phyloP scores from a whole-genome alignment of 1,140 invertebrate species.

The Mesaphorura yosii region DNA sequence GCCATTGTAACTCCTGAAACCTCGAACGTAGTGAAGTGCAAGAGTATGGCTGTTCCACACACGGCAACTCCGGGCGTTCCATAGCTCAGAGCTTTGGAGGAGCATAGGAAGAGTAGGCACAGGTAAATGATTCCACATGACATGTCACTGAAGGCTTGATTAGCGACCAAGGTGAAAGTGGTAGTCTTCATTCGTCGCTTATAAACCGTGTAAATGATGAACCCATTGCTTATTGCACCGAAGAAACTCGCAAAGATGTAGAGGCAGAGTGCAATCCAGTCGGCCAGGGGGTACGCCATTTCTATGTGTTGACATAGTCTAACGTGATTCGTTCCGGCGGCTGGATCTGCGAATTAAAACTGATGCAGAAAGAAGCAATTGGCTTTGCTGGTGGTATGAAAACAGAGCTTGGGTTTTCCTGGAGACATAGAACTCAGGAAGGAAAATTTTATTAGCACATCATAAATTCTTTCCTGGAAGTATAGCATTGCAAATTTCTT shows the following conservation, averaged over 20 bases:
- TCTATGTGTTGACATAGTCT: too few relatives aligned
- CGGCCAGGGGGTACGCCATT: too few relatives aligned
- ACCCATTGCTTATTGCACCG: background rate
- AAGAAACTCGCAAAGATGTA: background rate
- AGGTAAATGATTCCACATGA: background rate
- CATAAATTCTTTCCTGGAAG: too few relatives aligned
- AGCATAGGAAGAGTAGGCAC: background rate
- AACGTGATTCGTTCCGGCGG: too few relatives aligned
- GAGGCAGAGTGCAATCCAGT: background rate
- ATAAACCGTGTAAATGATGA: background rate
- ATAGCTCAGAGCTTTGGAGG: background rate
- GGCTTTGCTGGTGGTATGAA: too few relatives aligned
- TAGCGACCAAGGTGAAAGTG: background rate
- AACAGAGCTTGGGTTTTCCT: too few relatives aligned
- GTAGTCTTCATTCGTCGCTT: background rate
- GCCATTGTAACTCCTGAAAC: background rate
- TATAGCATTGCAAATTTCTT: too few relatives aligned
- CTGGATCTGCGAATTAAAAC: too few relatives aligned
- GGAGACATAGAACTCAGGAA: too few relatives aligned
- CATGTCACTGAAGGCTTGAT: slow-evolving; percentile 5
- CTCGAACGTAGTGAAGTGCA: slow-evolving; percentile 1
- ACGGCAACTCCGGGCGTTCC: background rate
- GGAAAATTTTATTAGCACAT: too few relatives aligned
- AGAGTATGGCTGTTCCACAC: background rate
- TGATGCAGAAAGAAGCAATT: too few relatives aligned